Base-by-base conservation (phyloP, 2,888 invertebrate genomes). In the Orthosia cruda region DNA sequence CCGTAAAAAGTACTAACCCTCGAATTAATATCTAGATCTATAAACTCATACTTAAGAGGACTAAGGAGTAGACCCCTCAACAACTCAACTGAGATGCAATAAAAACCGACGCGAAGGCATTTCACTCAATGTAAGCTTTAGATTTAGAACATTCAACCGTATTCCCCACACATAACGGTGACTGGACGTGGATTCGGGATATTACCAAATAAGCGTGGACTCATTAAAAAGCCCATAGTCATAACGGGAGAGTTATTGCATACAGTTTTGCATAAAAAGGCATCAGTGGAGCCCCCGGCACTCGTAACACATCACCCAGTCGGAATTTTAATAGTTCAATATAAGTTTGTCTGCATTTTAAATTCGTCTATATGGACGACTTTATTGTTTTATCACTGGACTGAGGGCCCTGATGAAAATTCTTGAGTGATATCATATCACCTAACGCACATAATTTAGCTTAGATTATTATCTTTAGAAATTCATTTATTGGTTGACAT, bases 221-320 rank as follows among this genome's bases (percentile, higher is more conserved):
- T 93, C 92, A 94, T 94, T 93, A 94, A 92, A 90, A 91, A 89
- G 83, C 89, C 89, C 86, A 84, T 84, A 89, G 91, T 89, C 87
- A 93, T 93, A 92, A 90, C 89, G 76, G 77, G 79, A 81, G 88
- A 90, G 92, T 93, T 95, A 95, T 93, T 92, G 93, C 93, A 89
- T 88, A 85, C 85, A 89, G 91, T 94, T 95, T 95, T 94, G 95
- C 95, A 95, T 95, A 95, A 95, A 94, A 93, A 92, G 83, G 86
- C 83, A 76, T 40, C 68, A 71, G 32, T 74, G 66, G 45, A 68
- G 77, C 75, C 80, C 74, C 72, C 20, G 32, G 66, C 45, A 58
- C 81, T 77, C 67, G 75, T 66, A 71, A 67, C 75, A 57, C 58
- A 72, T 59, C 81, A 74, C 83, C 74, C 78, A 49, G 83, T 57